These are phyloP conservation scores for Harpegnathos saltator DNA, from an alignment of 1,140 invertebrate species.

Conservation along the genomic window DNA sequence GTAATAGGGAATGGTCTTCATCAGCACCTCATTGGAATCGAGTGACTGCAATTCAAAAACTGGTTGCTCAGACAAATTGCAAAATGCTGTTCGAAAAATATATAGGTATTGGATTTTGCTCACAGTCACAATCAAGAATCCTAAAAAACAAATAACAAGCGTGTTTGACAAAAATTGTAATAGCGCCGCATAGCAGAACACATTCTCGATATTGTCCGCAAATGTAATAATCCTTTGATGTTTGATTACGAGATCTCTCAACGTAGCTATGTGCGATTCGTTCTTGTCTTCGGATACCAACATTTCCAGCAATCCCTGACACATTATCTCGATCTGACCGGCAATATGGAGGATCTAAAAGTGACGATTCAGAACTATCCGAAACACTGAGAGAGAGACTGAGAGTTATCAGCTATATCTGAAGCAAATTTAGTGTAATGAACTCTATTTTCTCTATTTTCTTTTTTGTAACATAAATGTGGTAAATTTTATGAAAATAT, in stretches of 20 bases:
- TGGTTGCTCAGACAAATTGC: constrained; percentile 22
- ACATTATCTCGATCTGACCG: constrained; percentile 48
- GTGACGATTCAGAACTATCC: constrained; percentile 10
- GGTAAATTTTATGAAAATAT: neutral
- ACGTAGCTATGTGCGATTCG: neutral
- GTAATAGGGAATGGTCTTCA: constrained; percentile 60
- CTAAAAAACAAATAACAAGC: constrained; percentile 40
- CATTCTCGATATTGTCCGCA: neutral
- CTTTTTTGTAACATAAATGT: neutral
- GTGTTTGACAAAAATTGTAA: constrained; percentile 43
- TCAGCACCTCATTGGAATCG: neutral
- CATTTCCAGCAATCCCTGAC: constrained; percentile 26
- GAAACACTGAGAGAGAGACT: too few species aligned
- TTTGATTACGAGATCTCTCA: constrained; percentile 23
- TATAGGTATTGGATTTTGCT: constrained; percentile 6
- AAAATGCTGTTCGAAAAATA: neutral
- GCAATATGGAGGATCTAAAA: constrained; percentile 57
- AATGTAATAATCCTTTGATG: constrained; percentile 51
- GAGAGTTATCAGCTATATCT: neutral
- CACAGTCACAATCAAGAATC: constrained; percentile 43
- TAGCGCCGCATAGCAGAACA: constrained; percentile 27
- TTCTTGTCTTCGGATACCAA: neutral
- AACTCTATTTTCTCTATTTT: constrained; percentile 11
- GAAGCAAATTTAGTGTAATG: neutral
- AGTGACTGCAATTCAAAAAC: constrained; percentile 29